A percentile compares a stretch with the other conserved stretches of the same genome.
Evolutionary conservation across 2,888 invertebrate genomes (phyloP).

Genomic region (Hyposoter didymator): DNA sequence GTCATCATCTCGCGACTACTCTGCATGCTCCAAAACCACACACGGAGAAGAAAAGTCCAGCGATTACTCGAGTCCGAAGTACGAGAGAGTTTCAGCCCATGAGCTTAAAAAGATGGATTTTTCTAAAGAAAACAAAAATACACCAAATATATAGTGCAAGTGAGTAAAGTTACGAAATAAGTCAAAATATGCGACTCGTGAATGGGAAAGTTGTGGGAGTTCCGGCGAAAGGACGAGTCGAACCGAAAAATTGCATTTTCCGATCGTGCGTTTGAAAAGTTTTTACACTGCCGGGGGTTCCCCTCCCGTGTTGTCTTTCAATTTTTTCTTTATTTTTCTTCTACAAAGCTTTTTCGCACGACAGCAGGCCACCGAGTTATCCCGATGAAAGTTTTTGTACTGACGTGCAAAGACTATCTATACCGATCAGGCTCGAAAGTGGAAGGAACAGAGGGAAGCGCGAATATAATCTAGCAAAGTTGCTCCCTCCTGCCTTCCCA

Average conservation of each 20-base stretch:
- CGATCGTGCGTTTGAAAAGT: constrained; percentile 40
- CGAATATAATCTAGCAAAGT: constrained; percentile 26
- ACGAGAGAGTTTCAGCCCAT: neutral
- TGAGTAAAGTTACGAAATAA: neutral
- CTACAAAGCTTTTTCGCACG: constrained; percentile 13
- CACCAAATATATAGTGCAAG: no score
- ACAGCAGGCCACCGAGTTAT: constrained; percentile 10
- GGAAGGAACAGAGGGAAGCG: constrained; percentile 21
- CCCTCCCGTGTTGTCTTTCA: neutral
- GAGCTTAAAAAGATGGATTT: neutral
- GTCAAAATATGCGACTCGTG: neutral
- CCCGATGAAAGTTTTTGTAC: constrained; percentile 24
- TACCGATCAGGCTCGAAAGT: constrained; percentile 19
- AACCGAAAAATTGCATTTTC: constrained; percentile 29
- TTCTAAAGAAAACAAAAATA: neutral
- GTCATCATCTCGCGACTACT: no score
- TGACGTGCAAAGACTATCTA: neutral
- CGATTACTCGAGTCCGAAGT: neutral
- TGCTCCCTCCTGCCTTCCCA: neutral
- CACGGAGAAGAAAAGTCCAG: neutral
- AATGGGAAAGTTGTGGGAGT: neutral
- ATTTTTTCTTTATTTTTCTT: constrained; percentile 14
- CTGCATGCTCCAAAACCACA: constrained; percentile 1
- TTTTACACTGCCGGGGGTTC: constrained; percentile 19
- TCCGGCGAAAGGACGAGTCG: neutral